These are phyloP conservation scores for Ambastaia sidthimunki DNA, from an alignment of 2,797 vertebrate species.

Conservation along the genomic window DNA sequence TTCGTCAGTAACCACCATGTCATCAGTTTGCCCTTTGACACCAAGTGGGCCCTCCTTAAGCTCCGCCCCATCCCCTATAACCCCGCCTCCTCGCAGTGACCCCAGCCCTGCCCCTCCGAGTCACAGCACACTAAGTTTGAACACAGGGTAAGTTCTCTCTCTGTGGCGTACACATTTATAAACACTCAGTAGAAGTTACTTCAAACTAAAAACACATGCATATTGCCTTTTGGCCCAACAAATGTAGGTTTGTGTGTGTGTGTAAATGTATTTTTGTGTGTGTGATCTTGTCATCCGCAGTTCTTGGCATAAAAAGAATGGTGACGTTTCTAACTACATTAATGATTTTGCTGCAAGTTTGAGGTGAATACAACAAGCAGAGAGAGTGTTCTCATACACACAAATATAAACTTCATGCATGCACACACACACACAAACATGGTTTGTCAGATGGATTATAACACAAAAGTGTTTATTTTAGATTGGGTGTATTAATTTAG, in stretches of 20 bases:
- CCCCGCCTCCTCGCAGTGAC: constrained; percentile 86
- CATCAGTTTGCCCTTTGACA: constrained; percentile 84
- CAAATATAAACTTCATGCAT: constrained; percentile 12
- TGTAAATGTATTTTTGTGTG: constrained; percentile 59
- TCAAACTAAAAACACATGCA: background rate
- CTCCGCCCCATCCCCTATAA: constrained; percentile 83
- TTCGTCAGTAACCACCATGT: constrained; percentile 85
- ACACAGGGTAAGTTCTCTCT: constrained; percentile 83
- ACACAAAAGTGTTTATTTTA: no score
- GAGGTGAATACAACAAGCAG: constrained; percentile 74
- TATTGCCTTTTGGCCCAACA: constrained; percentile 56
- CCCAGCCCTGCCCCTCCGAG: constrained; percentile 85
- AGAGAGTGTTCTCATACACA: constrained; percentile 20
- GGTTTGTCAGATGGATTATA: constrained; percentile 13
- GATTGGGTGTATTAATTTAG: no score
- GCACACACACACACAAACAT: constrained; percentile 24
- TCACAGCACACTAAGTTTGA: constrained; percentile 87
- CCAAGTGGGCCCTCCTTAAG: constrained; percentile 82
- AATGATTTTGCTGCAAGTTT: constrained; percentile 83
- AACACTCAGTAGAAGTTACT: constrained; percentile 48
- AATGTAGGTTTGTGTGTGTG: constrained; percentile 60
- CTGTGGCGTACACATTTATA: background rate
- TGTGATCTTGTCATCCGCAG: constrained; percentile 78
- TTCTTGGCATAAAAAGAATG: constrained; percentile 85
- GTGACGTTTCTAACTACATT: constrained; percentile 83